phyloP scores from a whole-genome alignment of 2,113 vertebrate genomes.

The Rhegmatorhina hoffmannsi region DNA sequence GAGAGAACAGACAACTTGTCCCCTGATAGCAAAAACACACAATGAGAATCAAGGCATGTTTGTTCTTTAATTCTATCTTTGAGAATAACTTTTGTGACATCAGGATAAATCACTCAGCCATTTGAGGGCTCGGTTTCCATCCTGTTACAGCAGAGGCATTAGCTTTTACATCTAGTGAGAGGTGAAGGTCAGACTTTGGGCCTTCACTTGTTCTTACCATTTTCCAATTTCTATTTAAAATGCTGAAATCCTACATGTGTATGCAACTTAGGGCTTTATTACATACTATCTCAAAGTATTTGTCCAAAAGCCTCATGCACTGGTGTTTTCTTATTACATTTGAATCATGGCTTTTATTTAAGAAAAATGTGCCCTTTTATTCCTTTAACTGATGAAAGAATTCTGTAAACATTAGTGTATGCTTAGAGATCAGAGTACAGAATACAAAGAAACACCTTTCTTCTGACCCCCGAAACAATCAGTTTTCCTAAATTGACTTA shows the following conservation, averaged over 20 bases:
- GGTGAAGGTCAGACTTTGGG: not conserved
- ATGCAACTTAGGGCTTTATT: not conserved
- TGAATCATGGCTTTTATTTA: not conserved
- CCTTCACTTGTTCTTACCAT: not conserved
- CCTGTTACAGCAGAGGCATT: not conserved
- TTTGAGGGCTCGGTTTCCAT: not conserved
- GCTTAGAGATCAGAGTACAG: not conserved
- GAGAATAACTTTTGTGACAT: not conserved
- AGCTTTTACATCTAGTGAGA: not conserved
- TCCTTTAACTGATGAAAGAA: not conserved
- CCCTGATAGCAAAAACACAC: not conserved
- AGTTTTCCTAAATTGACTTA: not conserved
- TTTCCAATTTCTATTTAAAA: not conserved
- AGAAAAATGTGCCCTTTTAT: not conserved
- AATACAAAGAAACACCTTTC: not conserved
- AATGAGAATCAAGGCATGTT: not conserved
- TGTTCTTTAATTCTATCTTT: not conserved
- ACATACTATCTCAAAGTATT: not conserved
- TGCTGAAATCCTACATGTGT: not conserved
- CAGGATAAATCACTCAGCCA: not conserved
- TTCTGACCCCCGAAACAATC: not conserved
- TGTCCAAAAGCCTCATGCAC: not conserved
- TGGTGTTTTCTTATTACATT: not conserved
- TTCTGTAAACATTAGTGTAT: not conserved
- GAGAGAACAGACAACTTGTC: not conserved